phyloP scores from a whole-genome alignment of 2,888 invertebrate species.

The Sarcophaga rosellei region DNA sequence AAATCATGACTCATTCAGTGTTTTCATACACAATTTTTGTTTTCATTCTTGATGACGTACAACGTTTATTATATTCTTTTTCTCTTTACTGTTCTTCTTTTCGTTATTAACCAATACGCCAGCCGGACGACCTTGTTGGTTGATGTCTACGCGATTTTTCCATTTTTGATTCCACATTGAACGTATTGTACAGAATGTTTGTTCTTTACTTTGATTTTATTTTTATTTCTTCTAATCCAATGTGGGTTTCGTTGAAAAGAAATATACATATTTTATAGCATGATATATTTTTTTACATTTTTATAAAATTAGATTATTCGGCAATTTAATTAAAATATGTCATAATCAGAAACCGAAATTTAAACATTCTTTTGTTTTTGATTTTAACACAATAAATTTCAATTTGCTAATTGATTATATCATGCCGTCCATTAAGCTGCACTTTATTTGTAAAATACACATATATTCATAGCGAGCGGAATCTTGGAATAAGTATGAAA shows the following conservation, averaged over 20 bases:
- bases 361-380: too few relatives aligned
- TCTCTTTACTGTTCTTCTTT: not conserved
- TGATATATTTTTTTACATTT: not conserved
- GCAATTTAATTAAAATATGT: too few relatives aligned
- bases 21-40: slow-evolving; percentile 39
- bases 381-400: too few relatives aligned
- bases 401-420: too few relatives aligned
- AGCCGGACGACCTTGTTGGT: slow-evolving; percentile 58
- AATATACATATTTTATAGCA: not conserved
- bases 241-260: not conserved
- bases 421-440: too few relatives aligned
- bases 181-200: not conserved
- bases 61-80: slow-evolving; percentile 9
- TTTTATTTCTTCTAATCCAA: not conserved
- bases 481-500: too few relatives aligned
- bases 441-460: too few relatives aligned
- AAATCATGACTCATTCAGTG: slow-evolving; percentile 43
- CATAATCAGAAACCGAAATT: too few relatives aligned
- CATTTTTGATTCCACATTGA: slow-evolving; percentile 37
- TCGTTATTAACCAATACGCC: not conserved
- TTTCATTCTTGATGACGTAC: slow-evolving; percentile 55
- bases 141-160: slow-evolving; percentile 30
- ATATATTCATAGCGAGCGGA: too few relatives aligned
- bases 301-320: too few relatives aligned
- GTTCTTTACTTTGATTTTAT: not conserved